Percentiles rank a stretch among this genome's conserved stretches.
These are phyloP conservation scores for Melanerpes formicivorus DNA, from an alignment of 2,113 vertebrate species.

Conservation along the genomic window DNA sequence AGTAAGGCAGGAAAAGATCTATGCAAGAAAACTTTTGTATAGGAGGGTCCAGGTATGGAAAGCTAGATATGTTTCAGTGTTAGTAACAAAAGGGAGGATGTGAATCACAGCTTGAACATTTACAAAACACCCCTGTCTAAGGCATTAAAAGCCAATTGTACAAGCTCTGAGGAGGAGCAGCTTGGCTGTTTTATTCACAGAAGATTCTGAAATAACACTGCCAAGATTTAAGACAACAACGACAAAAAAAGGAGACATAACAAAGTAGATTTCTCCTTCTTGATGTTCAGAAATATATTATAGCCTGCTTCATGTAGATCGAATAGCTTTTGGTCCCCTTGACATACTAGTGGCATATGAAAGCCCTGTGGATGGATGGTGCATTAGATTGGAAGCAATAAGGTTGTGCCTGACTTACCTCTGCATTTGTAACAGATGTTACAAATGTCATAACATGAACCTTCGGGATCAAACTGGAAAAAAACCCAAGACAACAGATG, in stretches of 20 bases:
- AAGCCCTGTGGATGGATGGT: constrained; percentile 67
- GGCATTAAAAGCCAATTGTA: constrained; percentile 49
- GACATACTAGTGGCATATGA: constrained; percentile 40
- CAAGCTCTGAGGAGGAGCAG: not conserved
- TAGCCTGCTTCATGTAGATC: constrained; percentile 29
- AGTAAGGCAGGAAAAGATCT: not conserved
- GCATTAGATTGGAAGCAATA: constrained; percentile 74
- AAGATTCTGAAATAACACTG: constrained; percentile 37
- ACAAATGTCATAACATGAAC: constrained; percentile 75
- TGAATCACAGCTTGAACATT: constrained; percentile 28
- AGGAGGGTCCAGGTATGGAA: not conserved
- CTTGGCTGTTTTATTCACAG: constrained; percentile 41
- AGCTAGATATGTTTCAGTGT: not conserved
- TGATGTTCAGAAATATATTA: constrained; percentile 39
- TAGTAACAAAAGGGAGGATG: constrained; percentile 18
- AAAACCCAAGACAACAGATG: constrained; percentile 65
- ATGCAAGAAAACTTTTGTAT: not conserved
- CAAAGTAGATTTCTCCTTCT: constrained; percentile 10
- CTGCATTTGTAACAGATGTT: constrained; percentile 74
- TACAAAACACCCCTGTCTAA: constrained; percentile 15
- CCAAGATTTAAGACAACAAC: constrained; percentile 19
- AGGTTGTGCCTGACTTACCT: constrained; percentile 76
- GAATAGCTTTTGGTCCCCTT: constrained; percentile 31
- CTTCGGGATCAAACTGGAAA: constrained; percentile 67
- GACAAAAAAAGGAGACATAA: not conserved